A percentile compares a stretch with the other conserved stretches of the same genome.
Conservation (phyloP, 2,113 vertebrate species). For the Martes martes region DNA sequence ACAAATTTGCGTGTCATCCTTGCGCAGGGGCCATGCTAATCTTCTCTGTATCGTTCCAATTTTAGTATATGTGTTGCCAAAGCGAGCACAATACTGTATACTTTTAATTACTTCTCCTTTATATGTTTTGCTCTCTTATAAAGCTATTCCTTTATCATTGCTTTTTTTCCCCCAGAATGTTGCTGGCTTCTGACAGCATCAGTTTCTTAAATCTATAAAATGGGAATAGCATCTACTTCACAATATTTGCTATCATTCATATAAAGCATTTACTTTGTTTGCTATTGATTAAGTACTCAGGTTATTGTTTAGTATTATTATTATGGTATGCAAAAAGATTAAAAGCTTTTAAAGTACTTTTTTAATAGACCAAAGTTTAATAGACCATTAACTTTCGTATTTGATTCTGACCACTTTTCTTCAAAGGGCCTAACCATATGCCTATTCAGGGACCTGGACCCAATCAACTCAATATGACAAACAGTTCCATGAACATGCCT, state of each 20-base stretch:
- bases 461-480: slow-evolving; percentile 94
- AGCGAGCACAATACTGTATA: background rate
- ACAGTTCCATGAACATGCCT: slow-evolving; percentile 95
- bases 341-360: background rate
- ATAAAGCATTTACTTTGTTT: background rate
- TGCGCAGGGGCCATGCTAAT: too few species aligned
- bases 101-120: background rate
- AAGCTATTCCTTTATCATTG: background rate
- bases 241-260: background rate
- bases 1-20: too few species aligned
- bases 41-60: too few species aligned
- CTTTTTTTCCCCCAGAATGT: background rate
- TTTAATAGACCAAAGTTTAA: background rate
- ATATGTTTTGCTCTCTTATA: background rate
- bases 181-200: background rate
- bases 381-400: slow-evolving; percentile 23
- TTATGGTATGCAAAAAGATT: background rate
- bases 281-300: background rate
- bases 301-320: background rate
- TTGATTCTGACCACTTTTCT: slow-evolving; percentile 67
- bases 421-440: slow-evolving; percentile 96
- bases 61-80: too few species aligned
- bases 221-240: background rate
- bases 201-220: slow-evolving; percentile 38
- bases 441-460: slow-evolving; percentile 98